phyloP scores from a whole-genome alignment of 2,797 vertebrate species.

The Todus mexicanus region DNA sequence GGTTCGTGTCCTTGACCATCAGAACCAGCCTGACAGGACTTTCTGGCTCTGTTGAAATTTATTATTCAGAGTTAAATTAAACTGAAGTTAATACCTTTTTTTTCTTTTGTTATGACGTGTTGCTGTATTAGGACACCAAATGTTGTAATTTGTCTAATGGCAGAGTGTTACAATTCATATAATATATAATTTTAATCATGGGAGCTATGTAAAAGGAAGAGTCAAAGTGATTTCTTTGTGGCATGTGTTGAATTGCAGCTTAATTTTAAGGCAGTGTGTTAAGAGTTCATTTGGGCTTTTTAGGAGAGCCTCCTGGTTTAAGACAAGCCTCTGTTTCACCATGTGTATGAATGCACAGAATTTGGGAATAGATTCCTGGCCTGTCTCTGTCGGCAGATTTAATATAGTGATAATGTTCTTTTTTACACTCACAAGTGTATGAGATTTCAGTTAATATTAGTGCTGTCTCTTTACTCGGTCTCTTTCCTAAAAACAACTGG shows the following conservation, averaged over 20 bases:
- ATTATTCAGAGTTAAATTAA: not conserved
- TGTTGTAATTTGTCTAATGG: not conserved
- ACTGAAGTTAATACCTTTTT: not conserved
- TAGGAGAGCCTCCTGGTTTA: not conserved
- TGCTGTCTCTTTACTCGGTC: not conserved
- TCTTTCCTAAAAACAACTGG: not conserved
- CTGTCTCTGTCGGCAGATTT: not conserved
- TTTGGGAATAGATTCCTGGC: not conserved
- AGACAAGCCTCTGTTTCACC: not conserved
- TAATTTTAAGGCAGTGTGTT: not conserved
- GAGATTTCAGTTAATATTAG: not conserved
- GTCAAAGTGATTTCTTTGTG: not conserved
- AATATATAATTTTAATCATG: not conserved
- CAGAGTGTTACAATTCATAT: not conserved
- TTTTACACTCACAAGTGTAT: not conserved
- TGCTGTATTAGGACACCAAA: not conserved
- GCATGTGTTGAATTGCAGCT: not conserved
- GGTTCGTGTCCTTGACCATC: not conserved
- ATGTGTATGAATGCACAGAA: not conserved
- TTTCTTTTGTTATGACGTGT: not conserved
- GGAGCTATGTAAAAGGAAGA: not conserved
- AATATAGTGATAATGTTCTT: not conserved
- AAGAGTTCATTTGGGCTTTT: not conserved
- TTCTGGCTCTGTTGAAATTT: not conserved
- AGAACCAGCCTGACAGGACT: not conserved